Evolutionary conservation across 1,140 invertebrate genomes (phyloP).

Genomic region (Pararge aegeria): DNA sequence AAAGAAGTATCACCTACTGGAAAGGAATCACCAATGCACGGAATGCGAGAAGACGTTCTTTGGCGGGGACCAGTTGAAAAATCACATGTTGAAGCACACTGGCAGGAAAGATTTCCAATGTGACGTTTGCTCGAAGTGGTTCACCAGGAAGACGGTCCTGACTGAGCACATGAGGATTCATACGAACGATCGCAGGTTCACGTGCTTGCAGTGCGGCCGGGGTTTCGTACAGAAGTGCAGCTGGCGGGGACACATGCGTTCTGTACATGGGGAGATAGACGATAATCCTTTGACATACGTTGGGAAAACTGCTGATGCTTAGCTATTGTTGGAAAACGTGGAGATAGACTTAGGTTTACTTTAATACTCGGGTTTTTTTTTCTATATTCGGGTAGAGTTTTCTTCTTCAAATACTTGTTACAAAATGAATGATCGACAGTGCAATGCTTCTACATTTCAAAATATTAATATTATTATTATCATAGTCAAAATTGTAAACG

Average conservation of each 20-base stretch:
- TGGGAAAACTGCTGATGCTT: too few relatives aligned
- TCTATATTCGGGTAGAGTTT: too few relatives aligned
- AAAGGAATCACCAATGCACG: background rate
- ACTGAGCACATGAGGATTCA: slow-evolving; percentile 79
- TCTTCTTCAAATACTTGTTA: too few relatives aligned
- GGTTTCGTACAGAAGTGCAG: slow-evolving; percentile 41
- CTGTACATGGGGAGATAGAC: slow-evolving; percentile 45
- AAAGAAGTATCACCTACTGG: slow-evolving; percentile 49
- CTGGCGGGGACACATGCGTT: slow-evolving; percentile 37
- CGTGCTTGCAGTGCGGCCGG: slow-evolving; percentile 48
- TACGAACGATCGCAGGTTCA: slow-evolving; percentile 43
- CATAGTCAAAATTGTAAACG: too few relatives aligned
- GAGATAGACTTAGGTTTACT: too few relatives aligned
- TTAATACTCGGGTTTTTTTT: too few relatives aligned
- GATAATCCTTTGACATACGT: too few relatives aligned
- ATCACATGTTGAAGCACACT: slow-evolving; percentile 74
- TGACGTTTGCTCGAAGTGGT: slow-evolving; percentile 81
- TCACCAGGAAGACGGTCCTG: slow-evolving; percentile 73
- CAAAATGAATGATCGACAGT: too few relatives aligned
- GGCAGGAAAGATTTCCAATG: slow-evolving; percentile 81
- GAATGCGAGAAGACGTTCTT: slow-evolving; percentile 39
- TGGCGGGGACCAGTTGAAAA: slow-evolving; percentile 41
- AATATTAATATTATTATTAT: too few relatives aligned
- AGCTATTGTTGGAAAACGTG: too few relatives aligned
- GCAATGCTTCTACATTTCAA: too few relatives aligned